Conservation (phyloP, 2,888 invertebrate species). For the Acleris sparsana region DNA sequence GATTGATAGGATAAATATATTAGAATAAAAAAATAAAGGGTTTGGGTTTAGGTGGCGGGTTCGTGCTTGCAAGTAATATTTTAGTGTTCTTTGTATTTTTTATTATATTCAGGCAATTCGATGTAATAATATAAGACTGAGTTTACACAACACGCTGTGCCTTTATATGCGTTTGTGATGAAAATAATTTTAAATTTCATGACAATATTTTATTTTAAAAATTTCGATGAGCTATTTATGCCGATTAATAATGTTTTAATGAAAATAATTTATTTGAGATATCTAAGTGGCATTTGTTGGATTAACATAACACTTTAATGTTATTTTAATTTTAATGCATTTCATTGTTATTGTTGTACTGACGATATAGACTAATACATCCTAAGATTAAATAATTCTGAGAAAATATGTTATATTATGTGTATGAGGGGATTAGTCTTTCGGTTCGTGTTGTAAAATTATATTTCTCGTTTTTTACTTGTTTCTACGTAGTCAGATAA, state of each 20-base stretch:
- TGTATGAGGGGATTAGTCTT: too few species aligned
- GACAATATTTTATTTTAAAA: slow-evolving; percentile 22
- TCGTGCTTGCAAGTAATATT: slow-evolving; percentile 1
- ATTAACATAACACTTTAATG: slow-evolving; percentile 8
- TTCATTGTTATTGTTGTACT: slow-evolving; percentile 1
- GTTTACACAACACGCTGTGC: slow-evolving; percentile 23
- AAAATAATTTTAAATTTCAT: slow-evolving; percentile 18
- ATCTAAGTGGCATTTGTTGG: not conserved
- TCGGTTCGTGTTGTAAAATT: too few species aligned
- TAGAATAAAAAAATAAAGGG: slow-evolving; percentile 1
- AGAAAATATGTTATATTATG: too few species aligned
- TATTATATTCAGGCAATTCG: slow-evolving; percentile 12
- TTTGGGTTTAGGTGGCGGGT: slow-evolving; percentile 28
- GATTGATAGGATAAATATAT: not conserved
- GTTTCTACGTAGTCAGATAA: too few species aligned
- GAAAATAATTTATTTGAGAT: too few species aligned
- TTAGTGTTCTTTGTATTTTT: slow-evolving; percentile 3
- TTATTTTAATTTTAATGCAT: slow-evolving; percentile 12
- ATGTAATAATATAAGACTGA: slow-evolving; percentile 31
- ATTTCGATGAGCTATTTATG: slow-evolving; percentile 11
- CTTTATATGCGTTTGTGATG: slow-evolving; percentile 26
- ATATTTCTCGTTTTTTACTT: too few species aligned
- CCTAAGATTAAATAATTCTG: too few species aligned
- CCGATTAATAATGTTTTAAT: too few species aligned
- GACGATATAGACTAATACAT: too few species aligned